Evolutionary conservation across 1,140 invertebrate genomes (phyloP).

Genomic region (Musca domestica): DNA sequence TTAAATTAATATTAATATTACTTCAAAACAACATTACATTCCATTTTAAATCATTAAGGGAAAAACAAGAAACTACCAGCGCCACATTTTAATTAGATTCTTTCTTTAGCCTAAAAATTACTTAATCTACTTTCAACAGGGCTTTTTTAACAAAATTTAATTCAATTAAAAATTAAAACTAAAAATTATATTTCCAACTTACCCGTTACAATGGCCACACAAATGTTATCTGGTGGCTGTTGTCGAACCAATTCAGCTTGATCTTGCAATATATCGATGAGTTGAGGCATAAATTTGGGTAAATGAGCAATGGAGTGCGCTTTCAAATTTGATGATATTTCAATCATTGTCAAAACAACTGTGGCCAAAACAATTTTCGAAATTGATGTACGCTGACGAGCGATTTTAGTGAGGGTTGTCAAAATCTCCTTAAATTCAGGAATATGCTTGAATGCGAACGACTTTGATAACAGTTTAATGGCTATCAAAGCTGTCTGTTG

Average conservation of each 20-base stretch:
- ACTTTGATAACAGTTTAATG: slow-evolving; percentile 74
- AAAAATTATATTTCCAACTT: slow-evolving; percentile 27
- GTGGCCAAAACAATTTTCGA: slow-evolving; percentile 70
- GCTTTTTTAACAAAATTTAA: neutral
- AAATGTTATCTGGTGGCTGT: slow-evolving; percentile 56
- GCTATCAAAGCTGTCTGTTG: slow-evolving; percentile 79
- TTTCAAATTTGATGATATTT: slow-evolving; percentile 71
- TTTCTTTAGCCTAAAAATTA: neutral
- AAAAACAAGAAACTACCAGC: no score
- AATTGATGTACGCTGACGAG: slow-evolving; percentile 62
- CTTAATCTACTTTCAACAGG: neutral
- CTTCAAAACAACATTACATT: no score
- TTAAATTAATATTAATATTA: neutral
- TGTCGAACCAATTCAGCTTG: slow-evolving; percentile 55
- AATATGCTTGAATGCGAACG: slow-evolving; percentile 64
- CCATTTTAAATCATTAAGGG: no score
- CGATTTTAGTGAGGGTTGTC: slow-evolving; percentile 60
- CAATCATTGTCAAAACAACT: slow-evolving; percentile 75
- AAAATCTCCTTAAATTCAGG: slow-evolving; percentile 66
- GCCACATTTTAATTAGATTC: neutral
- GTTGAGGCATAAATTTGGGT: slow-evolving; percentile 74
- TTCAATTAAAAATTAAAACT: neutral
- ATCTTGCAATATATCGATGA: slow-evolving; percentile 64
- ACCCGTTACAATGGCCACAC: slow-evolving; percentile 67
- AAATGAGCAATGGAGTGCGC: slow-evolving; percentile 71